phyloP scores from a whole-genome alignment of 2,797 vertebrate genomes.

The Anisognathus igniventris region DNA sequence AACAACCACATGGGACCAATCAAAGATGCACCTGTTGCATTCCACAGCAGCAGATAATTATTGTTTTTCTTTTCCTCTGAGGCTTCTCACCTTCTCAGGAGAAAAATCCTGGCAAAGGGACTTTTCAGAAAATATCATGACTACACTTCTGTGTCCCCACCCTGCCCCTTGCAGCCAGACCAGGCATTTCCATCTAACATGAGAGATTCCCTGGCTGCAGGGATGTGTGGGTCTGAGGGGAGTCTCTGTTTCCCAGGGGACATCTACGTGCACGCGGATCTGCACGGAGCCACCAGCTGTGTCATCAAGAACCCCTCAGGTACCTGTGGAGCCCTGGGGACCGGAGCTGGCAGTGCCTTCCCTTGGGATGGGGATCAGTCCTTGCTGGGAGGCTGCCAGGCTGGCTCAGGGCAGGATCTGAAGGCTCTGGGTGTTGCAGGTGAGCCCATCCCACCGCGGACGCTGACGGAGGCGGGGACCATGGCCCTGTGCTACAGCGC shows the following conservation, averaged over 20 bases:
- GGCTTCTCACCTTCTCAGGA: no score
- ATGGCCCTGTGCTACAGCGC: conserved; percentile 98
- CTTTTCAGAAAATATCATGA: no score
- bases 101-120: no score
- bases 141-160: not conserved
- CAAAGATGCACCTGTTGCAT: no score
- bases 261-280: conserved; percentile 93
- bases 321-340: conserved; percentile 33
- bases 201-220: not conserved
- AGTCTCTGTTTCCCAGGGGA: conserved; percentile 79
- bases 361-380: rapidly evolving
- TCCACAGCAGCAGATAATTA: no score
- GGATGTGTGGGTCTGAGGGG: rapidly evolving
- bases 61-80: no score
- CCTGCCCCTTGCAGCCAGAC: not conserved
- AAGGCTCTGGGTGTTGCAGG: conserved; percentile 64
- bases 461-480: conserved; percentile 91
- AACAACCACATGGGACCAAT: no score
- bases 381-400: rapidly evolving
- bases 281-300: conserved; percentile 96
- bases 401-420: not conserved
- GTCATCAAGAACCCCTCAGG: conserved; percentile 95
- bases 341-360: not conserved
- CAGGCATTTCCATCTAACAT: rapidly evolving
- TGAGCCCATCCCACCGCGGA: conserved; percentile 86